These are phyloP conservation scores for Acanthaster planci DNA, from an alignment of 35 echinoderm and acorn worm species.

Conservation along the genomic window DNA sequence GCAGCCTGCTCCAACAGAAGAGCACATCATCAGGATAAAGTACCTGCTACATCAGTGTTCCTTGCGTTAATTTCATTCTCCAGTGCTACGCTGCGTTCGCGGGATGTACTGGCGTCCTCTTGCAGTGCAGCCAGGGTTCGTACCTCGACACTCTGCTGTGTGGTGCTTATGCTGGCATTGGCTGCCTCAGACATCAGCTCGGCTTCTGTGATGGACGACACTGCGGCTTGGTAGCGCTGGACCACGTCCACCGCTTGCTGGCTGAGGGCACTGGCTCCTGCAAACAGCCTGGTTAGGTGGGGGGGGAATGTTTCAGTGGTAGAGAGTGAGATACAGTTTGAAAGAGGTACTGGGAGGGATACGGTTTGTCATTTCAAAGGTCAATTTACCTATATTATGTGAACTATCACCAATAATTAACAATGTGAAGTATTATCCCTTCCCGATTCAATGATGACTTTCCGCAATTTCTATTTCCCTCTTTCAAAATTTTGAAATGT, in stretches of 20 bases:
- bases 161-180: conserved; percentile 29
- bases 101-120: conserved; percentile 32
- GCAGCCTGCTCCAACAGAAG: too few species aligned
- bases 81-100: conserved; percentile 36
- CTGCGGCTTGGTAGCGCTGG: conserved; percentile 50
- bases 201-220: conserved; percentile 59
- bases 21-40: too few species aligned
- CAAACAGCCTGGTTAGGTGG: conserved; percentile 56
- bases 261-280: conserved; percentile 27
- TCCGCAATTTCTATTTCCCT: too few species aligned
- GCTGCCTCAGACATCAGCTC: conserved; percentile 23
- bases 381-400: too few species aligned
- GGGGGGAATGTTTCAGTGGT: too few species aligned
- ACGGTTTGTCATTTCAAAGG: too few species aligned
- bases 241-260: conserved; percentile 65
- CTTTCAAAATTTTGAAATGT: too few species aligned
- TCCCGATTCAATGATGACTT: too few species aligned
- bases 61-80: conserved; percentile 15
- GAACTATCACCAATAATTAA: too few species aligned
- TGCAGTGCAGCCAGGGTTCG: conserved; percentile 30
- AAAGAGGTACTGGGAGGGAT: too few species aligned
- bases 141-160: conserved; percentile 18
- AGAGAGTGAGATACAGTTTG: too few species aligned
- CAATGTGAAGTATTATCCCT: too few species aligned
- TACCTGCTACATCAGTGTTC: conserved; percentile 56